phyloP scores from a whole-genome alignment of 2,113 vertebrate genomes.

The Caranx ignobilis region DNA sequence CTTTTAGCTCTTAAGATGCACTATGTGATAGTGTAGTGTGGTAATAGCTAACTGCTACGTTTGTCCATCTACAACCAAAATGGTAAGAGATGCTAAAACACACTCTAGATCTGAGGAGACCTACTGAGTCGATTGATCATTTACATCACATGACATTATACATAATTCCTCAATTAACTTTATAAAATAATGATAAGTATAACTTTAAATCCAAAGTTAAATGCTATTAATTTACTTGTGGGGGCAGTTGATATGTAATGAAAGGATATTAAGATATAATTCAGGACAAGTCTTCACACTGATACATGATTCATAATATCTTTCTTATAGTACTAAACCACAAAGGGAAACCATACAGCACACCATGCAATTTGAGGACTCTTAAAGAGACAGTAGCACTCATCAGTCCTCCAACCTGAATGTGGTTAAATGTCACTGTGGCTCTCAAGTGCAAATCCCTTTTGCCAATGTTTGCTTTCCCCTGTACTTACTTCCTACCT shows the following conservation, averaged over 20 bases:
- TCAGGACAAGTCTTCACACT: background rate
- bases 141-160: background rate
- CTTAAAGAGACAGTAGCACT: background rate
- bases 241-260: background rate
- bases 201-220: slow-evolving; percentile 12
- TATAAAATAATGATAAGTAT: background rate
- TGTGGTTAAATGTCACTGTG: background rate
- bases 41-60: background rate
- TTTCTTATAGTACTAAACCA: background rate
- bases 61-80: background rate
- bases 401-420: background rate
- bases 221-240: background rate
- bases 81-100: background rate
- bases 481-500: slow-evolving; percentile 8
- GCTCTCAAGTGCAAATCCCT: slow-evolving; percentile 22
- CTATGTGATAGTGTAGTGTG: background rate
- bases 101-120: too few relatives aligned
- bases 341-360: background rate
- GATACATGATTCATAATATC: background rate
- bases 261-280: background rate
- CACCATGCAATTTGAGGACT: background rate
- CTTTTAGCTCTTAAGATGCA: background rate
- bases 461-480: slow-evolving; percentile 26
- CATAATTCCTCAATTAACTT: background rate
- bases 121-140: background rate